phyloP scores from a whole-genome alignment of 2,888 invertebrate species.

The Biston betularia region DNA sequence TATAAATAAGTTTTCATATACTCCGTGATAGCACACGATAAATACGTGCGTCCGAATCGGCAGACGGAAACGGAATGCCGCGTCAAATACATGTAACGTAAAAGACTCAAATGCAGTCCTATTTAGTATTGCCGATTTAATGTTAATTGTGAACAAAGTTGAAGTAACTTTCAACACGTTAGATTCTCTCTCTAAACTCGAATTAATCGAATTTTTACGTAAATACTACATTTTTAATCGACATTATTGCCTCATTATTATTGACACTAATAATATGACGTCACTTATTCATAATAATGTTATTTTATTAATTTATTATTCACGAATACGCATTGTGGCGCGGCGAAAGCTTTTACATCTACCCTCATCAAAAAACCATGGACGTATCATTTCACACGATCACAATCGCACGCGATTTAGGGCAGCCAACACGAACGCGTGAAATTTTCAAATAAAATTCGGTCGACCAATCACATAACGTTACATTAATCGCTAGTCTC shows the following conservation, averaged over 20 bases:
- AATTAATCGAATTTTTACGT: background rate
- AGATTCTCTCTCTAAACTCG: conserved; percentile 13
- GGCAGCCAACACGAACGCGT: conserved; percentile 26
- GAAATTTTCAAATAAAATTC: conserved; percentile 20
- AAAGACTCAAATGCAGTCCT: background rate
- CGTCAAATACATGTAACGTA: background rate
- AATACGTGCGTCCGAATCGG: background rate
- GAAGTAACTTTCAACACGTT: background rate
- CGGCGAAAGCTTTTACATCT: conserved; percentile 26
- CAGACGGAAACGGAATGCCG: background rate
- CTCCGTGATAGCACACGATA: background rate
- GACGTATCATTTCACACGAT: conserved; percentile 45
- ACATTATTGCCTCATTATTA: conserved; percentile 17
- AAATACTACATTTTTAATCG: conserved; percentile 10
- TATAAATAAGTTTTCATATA: background rate
- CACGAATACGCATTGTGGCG: conserved; percentile 20
- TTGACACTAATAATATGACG: conserved; percentile 22
- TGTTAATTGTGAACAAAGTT: too few species aligned
- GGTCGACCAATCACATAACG: conserved; percentile 26
- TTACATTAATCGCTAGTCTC: background rate
- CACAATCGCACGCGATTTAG: conserved; percentile 35
- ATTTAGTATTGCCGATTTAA: background rate
- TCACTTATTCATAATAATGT: background rate
- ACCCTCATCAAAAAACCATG: conserved; percentile 38
- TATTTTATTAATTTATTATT: background rate